Evolutionary conservation across 2,888 invertebrate species (phyloP).

Genomic region (Eristalinus aeneus): DNA sequence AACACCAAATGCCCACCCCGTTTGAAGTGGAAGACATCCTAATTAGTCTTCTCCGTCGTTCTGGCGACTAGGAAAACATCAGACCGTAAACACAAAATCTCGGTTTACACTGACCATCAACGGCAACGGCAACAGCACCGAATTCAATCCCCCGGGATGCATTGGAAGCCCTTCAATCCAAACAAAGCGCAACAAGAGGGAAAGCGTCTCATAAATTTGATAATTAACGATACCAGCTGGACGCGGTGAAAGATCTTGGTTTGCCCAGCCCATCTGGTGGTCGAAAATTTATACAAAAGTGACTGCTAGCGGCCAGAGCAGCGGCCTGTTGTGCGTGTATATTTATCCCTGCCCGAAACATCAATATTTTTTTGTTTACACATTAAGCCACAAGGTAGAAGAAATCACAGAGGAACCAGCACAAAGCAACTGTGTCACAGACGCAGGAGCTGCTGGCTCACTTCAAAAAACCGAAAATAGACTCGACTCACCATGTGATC

Average conservation of each 20-base stretch:
- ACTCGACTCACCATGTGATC: not conserved
- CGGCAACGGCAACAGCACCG: not conserved
- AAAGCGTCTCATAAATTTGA: not conserved
- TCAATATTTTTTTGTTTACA: not conserved
- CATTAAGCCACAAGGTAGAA: not conserved
- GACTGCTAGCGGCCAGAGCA: not conserved
- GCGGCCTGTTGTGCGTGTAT: not conserved
- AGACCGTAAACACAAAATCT: conserved; percentile 8
- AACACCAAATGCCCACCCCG: not conserved
- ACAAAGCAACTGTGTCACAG: not conserved
- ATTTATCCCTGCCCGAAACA: conserved; percentile 18
- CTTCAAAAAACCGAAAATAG: not conserved
- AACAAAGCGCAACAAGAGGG: conserved; percentile 2
- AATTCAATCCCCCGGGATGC: not conserved
- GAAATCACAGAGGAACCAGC: not conserved
- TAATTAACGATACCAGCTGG: conserved; percentile 17
- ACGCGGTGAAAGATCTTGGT: conserved; percentile 1
- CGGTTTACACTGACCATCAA: conserved; percentile 13
- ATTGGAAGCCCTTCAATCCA: not conserved
- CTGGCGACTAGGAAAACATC: not conserved
- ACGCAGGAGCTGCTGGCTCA: not conserved
- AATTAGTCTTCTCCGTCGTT: not conserved
- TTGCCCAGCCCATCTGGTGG: conserved; percentile 23
- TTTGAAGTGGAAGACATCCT: not conserved
- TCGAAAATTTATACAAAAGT: conserved; percentile 4